phyloP scores from a whole-genome alignment of 2,113 vertebrate species.

The Garra rufa region DNA sequence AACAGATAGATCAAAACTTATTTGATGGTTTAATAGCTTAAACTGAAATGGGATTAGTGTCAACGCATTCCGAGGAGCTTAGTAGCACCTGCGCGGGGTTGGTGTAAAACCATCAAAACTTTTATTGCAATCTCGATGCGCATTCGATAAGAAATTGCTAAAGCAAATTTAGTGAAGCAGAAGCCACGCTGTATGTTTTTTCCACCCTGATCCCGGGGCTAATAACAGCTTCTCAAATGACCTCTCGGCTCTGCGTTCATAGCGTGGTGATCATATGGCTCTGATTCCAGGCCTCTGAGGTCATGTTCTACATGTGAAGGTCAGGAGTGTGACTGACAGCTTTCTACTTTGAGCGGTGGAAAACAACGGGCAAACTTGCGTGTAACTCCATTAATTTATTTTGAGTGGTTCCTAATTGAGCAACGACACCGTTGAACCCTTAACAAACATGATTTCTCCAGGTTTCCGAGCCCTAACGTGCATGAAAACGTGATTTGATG shows the following conservation, averaged over 20 bases:
- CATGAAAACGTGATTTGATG: neutral
- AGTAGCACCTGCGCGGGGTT: neutral
- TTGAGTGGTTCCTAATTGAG: neutral
- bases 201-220: neutral
- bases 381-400: neutral
- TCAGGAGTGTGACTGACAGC: neutral
- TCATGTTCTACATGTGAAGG: constrained; percentile 10
- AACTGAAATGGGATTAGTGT: constrained; percentile 25
- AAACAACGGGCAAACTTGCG: neutral
- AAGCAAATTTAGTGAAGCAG: neutral
- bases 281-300: constrained; percentile 25
- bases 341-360: neutral
- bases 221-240: constrained; percentile 28
- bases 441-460: neutral
- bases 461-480: neutral
- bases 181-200: neutral
- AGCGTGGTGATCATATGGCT: neutral
- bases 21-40: constrained; percentile 31
- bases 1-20: constrained; percentile 12
- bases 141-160: neutral
- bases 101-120: neutral
- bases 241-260: neutral
- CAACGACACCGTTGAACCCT: neutral
- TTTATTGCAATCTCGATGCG: neutral
- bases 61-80: constrained; percentile 11